These are phyloP conservation scores for Epinephelus awoara DNA, from an alignment of 2,797 vertebrate species.

Conservation along the genomic window DNA sequence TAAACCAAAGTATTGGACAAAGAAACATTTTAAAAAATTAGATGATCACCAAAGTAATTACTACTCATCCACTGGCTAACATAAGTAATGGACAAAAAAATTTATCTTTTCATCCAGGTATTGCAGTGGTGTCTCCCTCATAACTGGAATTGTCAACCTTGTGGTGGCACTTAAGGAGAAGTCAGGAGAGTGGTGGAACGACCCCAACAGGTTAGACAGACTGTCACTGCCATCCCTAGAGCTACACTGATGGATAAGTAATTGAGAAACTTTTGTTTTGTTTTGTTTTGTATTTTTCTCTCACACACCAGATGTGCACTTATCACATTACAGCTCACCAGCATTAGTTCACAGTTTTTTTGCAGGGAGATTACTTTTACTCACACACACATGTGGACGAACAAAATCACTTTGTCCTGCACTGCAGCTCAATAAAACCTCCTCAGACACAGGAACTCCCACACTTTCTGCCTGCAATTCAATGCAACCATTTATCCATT, in stretches of 20 bases:
- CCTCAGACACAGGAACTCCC: conserved; percentile 38
- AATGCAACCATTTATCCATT: conserved; percentile 77
- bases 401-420: conserved; percentile 39
- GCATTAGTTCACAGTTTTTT: conserved; percentile 5
- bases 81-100: no score
- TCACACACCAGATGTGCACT: background rate
- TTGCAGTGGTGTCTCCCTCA: no score
- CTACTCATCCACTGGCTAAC: no score
- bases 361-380: background rate
- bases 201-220: no score
- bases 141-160: no score
- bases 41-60: no score
- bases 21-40: no score
- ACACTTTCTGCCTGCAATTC: conserved; percentile 46
- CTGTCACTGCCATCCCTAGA: background rate
- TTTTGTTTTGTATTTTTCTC: background rate
- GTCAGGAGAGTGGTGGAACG: no score
- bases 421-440: conserved; percentile 48
- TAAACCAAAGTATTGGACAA: no score
- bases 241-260: background rate
- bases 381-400: conserved; percentile 21
- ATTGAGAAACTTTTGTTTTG: background rate
- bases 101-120: no score
- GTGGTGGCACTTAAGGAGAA: no score
- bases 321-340: conserved; percentile 9